phyloP scores from a whole-genome alignment of 2,888 invertebrate species.

The Xestia c-nigrum region DNA sequence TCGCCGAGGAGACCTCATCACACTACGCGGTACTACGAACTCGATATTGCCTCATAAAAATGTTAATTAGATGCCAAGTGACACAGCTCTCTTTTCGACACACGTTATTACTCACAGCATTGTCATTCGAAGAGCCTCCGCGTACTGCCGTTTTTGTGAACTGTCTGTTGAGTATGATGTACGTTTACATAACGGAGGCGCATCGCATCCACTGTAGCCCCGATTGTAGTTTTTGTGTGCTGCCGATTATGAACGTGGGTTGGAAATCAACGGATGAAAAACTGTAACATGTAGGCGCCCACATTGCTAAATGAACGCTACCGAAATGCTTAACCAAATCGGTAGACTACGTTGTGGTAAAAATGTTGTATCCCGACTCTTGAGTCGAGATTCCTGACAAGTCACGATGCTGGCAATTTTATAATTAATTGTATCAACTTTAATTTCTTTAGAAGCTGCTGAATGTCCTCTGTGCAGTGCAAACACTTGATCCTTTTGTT shows the following conservation, averaged over 20 bases:
- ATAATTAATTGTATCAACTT: conserved; percentile 25
- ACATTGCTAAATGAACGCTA: conserved; percentile 39
- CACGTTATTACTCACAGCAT: conserved; percentile 65
- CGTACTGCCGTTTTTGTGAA: conserved; percentile 56
- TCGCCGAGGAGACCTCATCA: conserved; percentile 60
- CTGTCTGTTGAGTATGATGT: conserved; percentile 46
- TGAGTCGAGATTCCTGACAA: conserved; percentile 12
- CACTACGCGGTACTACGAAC: conserved; percentile 51
- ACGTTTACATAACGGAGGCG: conserved; percentile 51
- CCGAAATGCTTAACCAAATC: conserved; percentile 44
- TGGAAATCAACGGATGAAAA: conserved; percentile 45
- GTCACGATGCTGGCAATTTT: conserved; percentile 17
- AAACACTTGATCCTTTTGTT: conserved; percentile 25
- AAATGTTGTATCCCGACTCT: conserved; percentile 26
- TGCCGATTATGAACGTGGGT: conserved; percentile 54
- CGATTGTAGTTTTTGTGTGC: conserved; percentile 47
- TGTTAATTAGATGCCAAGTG: conserved; percentile 70
- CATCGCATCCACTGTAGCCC: conserved; percentile 32
- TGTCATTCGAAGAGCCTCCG: conserved; percentile 53
- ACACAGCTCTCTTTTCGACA: conserved; percentile 63
- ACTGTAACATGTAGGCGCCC: conserved; percentile 41
- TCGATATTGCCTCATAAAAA: conserved; percentile 70
- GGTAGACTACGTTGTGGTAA: conserved; percentile 20
- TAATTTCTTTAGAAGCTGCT: conserved; percentile 21
- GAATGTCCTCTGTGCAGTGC: not conserved